These are phyloP conservation scores for Strigamia maritima DNA, from an alignment of 2,888 invertebrate species.

Conservation along the genomic window DNA sequence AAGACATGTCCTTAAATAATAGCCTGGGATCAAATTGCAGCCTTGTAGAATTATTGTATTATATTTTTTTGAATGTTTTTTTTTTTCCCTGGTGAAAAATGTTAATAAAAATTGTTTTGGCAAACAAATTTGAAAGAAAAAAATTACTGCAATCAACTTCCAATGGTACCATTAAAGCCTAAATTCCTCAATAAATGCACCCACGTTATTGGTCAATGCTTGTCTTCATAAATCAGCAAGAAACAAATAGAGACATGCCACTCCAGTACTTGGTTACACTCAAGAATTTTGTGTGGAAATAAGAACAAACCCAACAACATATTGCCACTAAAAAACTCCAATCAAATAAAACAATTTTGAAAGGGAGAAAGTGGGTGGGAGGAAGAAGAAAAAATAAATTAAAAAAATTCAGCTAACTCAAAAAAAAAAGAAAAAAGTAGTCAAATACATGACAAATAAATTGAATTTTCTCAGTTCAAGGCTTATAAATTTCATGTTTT, in stretches of 20 bases:
- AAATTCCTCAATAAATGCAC: neutral
- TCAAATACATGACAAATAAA: too few species aligned
- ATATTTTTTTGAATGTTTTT: too few species aligned
- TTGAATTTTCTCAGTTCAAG: too few species aligned
- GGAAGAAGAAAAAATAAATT: neutral
- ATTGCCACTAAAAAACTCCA: neutral
- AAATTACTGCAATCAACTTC: neutral
- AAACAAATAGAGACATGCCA: conserved; percentile 4
- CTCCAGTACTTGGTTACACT: conserved; percentile 4
- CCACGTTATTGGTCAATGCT: neutral
- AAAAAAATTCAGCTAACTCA: too few species aligned
- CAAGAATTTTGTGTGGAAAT: neutral
- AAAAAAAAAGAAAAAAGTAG: too few species aligned
- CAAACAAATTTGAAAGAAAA: neutral
- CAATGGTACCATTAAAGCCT: neutral
- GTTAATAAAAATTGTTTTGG: neutral
- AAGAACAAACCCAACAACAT: conserved; percentile 4
- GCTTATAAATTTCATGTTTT: too few species aligned
- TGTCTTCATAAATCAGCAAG: conserved; percentile 4
- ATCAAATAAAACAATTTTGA: neutral
- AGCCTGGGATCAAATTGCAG: too few species aligned
- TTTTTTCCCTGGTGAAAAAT: too few species aligned
- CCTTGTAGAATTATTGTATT: too few species aligned
- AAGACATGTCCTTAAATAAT: too few species aligned
- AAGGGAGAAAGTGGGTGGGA: neutral